These are phyloP conservation scores for Empidonax alnorum DNA, from an alignment of 2,113 vertebrate genomes.

Conservation along the genomic window DNA sequence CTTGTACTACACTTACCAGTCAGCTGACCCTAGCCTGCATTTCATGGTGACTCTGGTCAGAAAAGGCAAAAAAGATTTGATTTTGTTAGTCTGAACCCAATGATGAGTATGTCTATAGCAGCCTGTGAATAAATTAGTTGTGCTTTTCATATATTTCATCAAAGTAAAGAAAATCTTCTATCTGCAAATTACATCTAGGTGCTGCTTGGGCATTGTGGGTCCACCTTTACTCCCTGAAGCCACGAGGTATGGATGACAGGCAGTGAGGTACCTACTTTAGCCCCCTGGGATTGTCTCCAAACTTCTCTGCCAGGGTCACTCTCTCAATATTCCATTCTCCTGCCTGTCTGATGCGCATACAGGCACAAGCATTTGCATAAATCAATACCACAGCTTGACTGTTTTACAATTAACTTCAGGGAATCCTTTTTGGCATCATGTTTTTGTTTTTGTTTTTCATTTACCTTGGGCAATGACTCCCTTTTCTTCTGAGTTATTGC, in stretches of 20 bases:
- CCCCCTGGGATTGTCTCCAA: background rate
- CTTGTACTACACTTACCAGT: background rate
- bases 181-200: background rate
- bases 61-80: background rate
- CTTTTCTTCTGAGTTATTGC: conserved; percentile 18
- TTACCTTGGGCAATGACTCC: background rate
- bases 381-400: background rate
- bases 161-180: background rate
- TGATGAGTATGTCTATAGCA: background rate
- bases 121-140: background rate
- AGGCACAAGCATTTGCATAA: background rate
- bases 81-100: background rate
- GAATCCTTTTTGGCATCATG: background rate
- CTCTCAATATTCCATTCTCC: background rate
- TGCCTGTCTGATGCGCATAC: background rate
- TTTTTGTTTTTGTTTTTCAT: background rate
- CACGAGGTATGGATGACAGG: fast-evolving
- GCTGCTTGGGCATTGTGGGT: background rate
- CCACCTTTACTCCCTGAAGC: fast-evolving
- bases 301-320: background rate
- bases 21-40: background rate
- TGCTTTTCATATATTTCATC: background rate
- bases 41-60: background rate
- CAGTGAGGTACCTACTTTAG: background rate
- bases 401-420: background rate